These are phyloP conservation scores for Cepaea hortensis DNA, from an alignment of 2,888 invertebrate species.

Conservation along the genomic window DNA sequence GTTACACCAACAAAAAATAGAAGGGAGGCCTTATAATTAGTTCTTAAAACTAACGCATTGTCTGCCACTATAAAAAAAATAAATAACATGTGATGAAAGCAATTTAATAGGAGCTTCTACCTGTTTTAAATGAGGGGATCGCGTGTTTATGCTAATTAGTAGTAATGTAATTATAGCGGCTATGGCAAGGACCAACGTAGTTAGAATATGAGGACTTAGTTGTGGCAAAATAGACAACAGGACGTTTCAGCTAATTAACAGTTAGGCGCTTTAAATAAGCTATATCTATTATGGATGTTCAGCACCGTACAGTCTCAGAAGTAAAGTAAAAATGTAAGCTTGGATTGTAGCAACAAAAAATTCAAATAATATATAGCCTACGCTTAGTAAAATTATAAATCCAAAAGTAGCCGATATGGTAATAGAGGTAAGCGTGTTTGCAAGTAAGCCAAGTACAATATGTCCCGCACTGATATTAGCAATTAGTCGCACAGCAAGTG, in stretches of 20 bases:
- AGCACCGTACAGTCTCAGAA: conserved; percentile 56
- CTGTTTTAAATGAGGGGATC: background rate
- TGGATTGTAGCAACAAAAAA: conserved; percentile 59
- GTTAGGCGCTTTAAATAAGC: no score
- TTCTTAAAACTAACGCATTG: conserved; percentile 15
- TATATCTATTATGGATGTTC: conserved; percentile 56
- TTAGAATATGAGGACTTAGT: conserved; percentile 22
- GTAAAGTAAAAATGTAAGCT: conserved; percentile 60
- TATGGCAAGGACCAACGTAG: background rate
- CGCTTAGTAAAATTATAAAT: conserved; percentile 45
- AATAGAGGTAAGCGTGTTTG: conserved; percentile 63
- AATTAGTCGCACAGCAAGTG: conserved; percentile 83
- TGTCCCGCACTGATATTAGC: conserved; percentile 88
- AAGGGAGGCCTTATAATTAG: background rate
- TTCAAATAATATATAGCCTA: conserved; percentile 57
- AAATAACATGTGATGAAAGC: background rate
- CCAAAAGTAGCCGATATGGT: background rate
- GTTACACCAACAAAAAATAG: background rate
- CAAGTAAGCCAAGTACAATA: conserved; percentile 82
- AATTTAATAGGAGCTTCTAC: background rate
- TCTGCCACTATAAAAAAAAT: no score
- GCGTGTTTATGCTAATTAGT: background rate
- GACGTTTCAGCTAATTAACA: no score
- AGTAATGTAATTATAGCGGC: background rate
- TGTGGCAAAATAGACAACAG: background rate